Evolutionary conservation across 2,113 vertebrate species (phyloP).

Genomic region (Sclerurus mexicanus): DNA sequence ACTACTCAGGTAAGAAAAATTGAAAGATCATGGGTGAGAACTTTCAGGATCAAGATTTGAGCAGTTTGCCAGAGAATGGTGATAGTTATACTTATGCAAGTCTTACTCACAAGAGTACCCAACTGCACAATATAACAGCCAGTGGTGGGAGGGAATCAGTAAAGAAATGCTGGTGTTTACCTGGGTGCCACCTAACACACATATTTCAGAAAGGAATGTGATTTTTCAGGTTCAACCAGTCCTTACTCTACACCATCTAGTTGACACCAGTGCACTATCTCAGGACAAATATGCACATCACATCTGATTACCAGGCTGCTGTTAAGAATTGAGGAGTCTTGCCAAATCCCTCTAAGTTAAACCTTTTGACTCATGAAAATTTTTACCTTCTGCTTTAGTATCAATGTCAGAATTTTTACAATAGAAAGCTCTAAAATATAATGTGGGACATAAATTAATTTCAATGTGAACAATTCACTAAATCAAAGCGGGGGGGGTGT

Average conservation of each 20-base stretch:
- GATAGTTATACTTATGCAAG: neutral
- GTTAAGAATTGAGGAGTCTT: neutral
- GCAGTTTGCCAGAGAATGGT: neutral
- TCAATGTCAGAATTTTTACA: neutral
- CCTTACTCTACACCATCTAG: neutral
- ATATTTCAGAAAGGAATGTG: slow-evolving; percentile 28
- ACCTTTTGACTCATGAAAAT: neutral
- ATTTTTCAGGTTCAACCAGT: slow-evolving; percentile 38
- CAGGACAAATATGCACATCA: neutral
- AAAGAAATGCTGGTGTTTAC: neutral
- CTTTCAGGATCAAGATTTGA: neutral
- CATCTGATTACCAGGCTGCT: neutral
- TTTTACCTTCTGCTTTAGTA: neutral
- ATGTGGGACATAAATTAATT: neutral
- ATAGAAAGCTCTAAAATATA: neutral
- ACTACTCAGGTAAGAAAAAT: neutral
- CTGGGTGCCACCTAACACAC: neutral
- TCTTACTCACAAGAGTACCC: neutral
- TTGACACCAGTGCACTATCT: neutral
- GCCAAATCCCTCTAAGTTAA: neutral
- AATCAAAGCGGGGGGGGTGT: neutral
- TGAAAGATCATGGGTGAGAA: neutral
- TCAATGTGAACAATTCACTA: neutral
- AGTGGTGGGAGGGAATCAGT: neutral
- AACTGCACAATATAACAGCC: neutral